Conservation (phyloP, 1,140 invertebrate species). For the Telenomus remus region DNA sequence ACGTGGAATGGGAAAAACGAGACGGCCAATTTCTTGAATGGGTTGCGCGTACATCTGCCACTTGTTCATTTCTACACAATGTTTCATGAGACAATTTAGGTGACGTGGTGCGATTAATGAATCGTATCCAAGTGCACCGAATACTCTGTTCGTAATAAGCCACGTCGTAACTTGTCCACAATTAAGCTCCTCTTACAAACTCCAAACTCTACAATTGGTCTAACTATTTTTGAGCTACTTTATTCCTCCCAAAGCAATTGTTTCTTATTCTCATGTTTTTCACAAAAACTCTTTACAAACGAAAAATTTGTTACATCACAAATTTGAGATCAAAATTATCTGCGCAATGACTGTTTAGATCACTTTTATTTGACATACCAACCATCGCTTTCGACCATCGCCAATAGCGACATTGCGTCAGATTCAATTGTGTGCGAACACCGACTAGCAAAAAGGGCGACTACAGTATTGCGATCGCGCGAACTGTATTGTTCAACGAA, state of each 20-base stretch:
- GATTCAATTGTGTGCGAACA: constrained; percentile 55
- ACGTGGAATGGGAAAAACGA: no score
- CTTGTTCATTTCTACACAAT: constrained; percentile 40
- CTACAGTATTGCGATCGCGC: constrained; percentile 49
- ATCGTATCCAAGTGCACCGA: constrained; percentile 58
- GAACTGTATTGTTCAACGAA: constrained; percentile 59
- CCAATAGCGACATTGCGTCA: constrained; percentile 55
- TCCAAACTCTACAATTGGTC: constrained; percentile 10
- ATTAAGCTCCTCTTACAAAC: constrained; percentile 56
- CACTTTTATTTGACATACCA: constrained; percentile 54
- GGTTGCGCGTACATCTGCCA: constrained; percentile 21
- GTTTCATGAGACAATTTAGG: constrained; percentile 57
- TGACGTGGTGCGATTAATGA: constrained; percentile 55
- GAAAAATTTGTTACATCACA: no score
- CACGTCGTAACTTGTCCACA: constrained; percentile 61
- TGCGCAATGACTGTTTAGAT: constrained; percentile 48
- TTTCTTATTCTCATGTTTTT: no score
- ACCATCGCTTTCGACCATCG: constrained; percentile 37
- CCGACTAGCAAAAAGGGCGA: constrained; percentile 38
- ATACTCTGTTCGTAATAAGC: constrained; percentile 62
- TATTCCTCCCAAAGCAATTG: constrained; percentile 26
- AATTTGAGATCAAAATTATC: constrained; percentile 44
- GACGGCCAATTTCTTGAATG: no score
- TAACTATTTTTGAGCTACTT: constrained; percentile 15
- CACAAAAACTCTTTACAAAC: no score